Percentiles rank a stretch among this genome's conserved stretches.
Evolutionary conservation across 2,888 invertebrate species (phyloP).

Genomic region (Mimas tiliae): DNA sequence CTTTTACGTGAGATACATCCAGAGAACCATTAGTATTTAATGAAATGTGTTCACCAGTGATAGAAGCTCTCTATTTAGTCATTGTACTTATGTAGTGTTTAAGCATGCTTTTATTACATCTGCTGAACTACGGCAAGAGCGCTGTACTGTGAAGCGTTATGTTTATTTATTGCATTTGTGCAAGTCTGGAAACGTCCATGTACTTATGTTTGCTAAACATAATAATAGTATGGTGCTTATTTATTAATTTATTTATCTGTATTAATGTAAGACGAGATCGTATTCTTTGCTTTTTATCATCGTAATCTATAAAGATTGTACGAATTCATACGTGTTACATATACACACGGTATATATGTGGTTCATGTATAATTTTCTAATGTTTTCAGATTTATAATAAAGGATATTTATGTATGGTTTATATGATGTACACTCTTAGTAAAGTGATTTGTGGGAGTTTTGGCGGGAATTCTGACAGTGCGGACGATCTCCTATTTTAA

Average conservation of each 20-base stretch:
- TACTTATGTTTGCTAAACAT: conserved; percentile 3
- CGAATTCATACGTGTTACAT: too few relatives aligned
- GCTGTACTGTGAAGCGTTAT: not conserved
- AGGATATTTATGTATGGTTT: too few relatives aligned
- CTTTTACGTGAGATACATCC: not conserved
- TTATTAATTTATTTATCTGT: conserved; percentile 8
- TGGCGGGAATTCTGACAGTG: too few relatives aligned
- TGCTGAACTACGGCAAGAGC: not conserved
- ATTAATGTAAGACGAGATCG: not conserved
- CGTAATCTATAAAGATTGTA: not conserved
- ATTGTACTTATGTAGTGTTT: not conserved
- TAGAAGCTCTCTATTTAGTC: conserved; percentile 19
- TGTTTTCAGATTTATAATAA: too few relatives aligned
- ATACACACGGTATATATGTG: too few relatives aligned
- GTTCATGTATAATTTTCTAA: too few relatives aligned
- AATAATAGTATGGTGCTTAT: conserved; percentile 6
- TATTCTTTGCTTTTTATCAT: not conserved
- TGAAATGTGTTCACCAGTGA: conserved; percentile 22
- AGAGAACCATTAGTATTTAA: conserved; percentile 1
- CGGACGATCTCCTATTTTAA: too few relatives aligned
- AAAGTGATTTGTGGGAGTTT: too few relatives aligned
- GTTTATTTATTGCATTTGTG: not conserved
- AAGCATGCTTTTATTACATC: not conserved
- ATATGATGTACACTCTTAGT: too few relatives aligned
- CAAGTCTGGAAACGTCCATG: not conserved